phyloP scores from a whole-genome alignment of 2,888 invertebrate genomes.

The Epistrophe eligans region DNA sequence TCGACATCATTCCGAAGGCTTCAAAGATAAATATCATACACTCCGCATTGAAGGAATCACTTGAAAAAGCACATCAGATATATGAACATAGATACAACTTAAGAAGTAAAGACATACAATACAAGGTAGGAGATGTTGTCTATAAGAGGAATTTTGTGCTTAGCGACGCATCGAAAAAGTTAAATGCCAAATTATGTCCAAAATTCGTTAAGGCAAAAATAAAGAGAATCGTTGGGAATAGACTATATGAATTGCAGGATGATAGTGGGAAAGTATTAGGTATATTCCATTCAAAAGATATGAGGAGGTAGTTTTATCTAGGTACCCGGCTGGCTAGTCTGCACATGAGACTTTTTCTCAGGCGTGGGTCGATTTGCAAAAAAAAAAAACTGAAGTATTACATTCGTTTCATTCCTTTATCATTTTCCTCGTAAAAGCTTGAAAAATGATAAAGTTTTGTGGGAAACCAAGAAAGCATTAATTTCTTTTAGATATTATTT shows the following conservation, averaged over 20 bases:
- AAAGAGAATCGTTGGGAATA: neutral
- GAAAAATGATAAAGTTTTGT: no score
- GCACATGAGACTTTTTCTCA: neutral
- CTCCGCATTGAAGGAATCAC: neutral
- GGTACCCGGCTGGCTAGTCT: neutral
- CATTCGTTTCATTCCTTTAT: no score
- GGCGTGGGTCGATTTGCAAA: neutral
- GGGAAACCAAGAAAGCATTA: no score
- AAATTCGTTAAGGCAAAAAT: slow-evolving; percentile 13
- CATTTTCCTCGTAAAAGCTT: no score
- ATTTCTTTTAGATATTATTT: no score
- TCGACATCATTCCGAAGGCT: neutral
- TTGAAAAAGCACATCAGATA: neutral
- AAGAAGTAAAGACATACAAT: neutral
- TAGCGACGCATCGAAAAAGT: slow-evolving; percentile 1
- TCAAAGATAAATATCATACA: slow-evolving; percentile 25
- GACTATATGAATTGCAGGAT: slow-evolving; percentile 6
- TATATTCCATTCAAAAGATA: neutral
- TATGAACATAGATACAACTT: neutral
- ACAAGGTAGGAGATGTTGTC: neutral
- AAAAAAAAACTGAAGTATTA: no score
- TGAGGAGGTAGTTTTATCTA: neutral
- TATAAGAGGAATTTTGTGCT: slow-evolving; percentile 14
- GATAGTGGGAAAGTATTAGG: neutral
- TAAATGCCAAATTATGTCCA: slow-evolving; percentile 4